Conservation (phyloP, 2,888 invertebrate species). For the Phorcus lineatus region DNA sequence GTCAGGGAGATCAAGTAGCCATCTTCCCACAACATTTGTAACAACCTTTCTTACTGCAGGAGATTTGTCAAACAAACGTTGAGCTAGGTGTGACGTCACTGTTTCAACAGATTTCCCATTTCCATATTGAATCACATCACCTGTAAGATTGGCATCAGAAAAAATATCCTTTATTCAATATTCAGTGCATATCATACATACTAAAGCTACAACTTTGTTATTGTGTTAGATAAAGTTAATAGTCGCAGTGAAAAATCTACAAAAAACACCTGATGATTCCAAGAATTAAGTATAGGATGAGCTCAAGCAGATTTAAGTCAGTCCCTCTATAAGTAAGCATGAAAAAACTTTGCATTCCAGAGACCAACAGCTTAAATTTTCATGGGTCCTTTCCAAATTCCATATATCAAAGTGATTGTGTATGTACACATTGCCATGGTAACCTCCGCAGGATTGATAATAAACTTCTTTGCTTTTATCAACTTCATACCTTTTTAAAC, state of each 20-base stretch:
- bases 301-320: no score
- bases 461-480: no score
- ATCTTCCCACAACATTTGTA: slow-evolving; percentile 84
- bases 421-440: background rate
- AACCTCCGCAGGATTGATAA: background rate
- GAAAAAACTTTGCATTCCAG: no score
- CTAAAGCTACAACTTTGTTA: background rate
- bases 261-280: no score
- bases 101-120: slow-evolving; percentile 84
- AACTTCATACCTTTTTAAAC: background rate
- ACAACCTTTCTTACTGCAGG: slow-evolving; percentile 86
- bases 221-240: no score
- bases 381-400: no score
- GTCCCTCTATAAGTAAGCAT: no score
- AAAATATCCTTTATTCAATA: no score
- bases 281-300: no score
- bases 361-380: no score
- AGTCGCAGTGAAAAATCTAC: no score
- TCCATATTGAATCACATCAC: slow-evolving; percentile 81
- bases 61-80: slow-evolving; percentile 90
- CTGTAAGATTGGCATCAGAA: slow-evolving; percentile 55
- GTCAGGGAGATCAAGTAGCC: slow-evolving; percentile 87
- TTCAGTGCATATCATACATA: background rate
- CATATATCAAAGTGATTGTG: background rate
- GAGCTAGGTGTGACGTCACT: slow-evolving; percentile 87